Evolutionary conservation across 37 sponge, comb jelly and placozoan species (phyloP).

Genomic region (Spongilla lacustris): DNA sequence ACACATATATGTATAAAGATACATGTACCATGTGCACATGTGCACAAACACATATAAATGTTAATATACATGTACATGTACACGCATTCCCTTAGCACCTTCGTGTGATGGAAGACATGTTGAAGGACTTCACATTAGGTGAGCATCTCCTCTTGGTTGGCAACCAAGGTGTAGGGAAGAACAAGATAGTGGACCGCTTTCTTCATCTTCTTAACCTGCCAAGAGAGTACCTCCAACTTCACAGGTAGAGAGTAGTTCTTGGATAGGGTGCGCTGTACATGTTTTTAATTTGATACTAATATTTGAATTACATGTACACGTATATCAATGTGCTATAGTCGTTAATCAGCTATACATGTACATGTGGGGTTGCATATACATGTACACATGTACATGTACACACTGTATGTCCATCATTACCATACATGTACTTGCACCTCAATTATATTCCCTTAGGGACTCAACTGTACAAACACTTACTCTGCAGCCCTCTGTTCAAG

Average conservation of each 20-base stretch:
- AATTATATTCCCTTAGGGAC: slow-evolving; percentile 72
- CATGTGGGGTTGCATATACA: background rate
- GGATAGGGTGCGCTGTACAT: no score
- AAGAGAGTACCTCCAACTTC: slow-evolving; percentile 91
- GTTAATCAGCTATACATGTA: background rate
- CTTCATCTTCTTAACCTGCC: slow-evolving; percentile 82
- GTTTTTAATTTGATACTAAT: no score
- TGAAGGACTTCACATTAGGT: slow-evolving; percentile 67
- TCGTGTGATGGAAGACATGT: slow-evolving; percentile 76
- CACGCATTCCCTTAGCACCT: slow-evolving; percentile 56
- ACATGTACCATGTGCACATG: background rate
- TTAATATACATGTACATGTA: background rate
- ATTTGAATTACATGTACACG: no score
- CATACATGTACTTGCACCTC: background rate
- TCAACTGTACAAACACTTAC: slow-evolving; percentile 90
- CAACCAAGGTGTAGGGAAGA: slow-evolving; percentile 96
- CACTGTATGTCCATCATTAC: no score
- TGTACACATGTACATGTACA: no score
- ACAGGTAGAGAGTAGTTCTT: slow-evolving; percentile 46
- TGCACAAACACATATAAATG: background rate
- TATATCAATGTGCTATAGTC: no score
- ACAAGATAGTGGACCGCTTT: slow-evolving; percentile 89
- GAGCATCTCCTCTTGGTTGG: slow-evolving; percentile 91
- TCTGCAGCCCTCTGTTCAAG: slow-evolving; percentile 77
- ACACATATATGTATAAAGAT: background rate